Conservation (phyloP, 2,888 invertebrate species). For the Polydrusus cervinus region DNA sequence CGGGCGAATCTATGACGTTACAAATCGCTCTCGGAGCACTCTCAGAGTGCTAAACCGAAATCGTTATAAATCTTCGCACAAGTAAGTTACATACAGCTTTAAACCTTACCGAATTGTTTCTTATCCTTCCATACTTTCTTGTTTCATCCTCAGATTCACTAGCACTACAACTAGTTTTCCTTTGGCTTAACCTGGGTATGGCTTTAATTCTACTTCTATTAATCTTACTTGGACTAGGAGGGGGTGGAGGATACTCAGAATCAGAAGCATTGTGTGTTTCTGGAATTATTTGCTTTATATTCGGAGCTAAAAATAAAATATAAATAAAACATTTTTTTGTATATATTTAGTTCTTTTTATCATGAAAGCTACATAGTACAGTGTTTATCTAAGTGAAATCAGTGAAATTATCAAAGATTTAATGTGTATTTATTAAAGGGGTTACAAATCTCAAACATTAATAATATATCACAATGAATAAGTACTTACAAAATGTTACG, state of each 20-base stretch:
- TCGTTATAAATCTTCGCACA: too few relatives aligned
- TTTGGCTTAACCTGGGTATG: constrained; percentile 79
- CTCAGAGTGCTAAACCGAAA: too few relatives aligned
- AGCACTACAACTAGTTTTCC: constrained; percentile 76
- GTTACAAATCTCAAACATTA: background rate
- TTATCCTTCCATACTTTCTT: constrained; percentile 67
- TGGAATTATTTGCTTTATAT: constrained; percentile 37
- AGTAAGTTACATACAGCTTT: too few relatives aligned
- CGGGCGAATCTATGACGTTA: too few relatives aligned
- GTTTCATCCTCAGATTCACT: constrained; percentile 81
- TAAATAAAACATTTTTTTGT: background rate
- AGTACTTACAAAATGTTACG: constrained; percentile 33
- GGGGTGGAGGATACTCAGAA: constrained; percentile 68
- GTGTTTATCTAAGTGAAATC: too few relatives aligned
- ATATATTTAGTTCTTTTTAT: too few relatives aligned
- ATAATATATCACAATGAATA: background rate
- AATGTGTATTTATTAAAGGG: too few relatives aligned
- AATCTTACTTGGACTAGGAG: constrained; percentile 75
- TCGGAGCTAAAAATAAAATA: constrained; percentile 51
- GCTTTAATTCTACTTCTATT: constrained; percentile 81
- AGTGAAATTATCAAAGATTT: too few relatives aligned
- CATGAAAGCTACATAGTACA: too few relatives aligned
- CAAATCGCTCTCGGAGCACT: too few relatives aligned
- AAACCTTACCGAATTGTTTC: constrained; percentile 67
- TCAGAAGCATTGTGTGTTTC: constrained; percentile 55